phyloP scores from a whole-genome alignment of 2,888 invertebrate genomes.

The Drosophila picticornis region DNA sequence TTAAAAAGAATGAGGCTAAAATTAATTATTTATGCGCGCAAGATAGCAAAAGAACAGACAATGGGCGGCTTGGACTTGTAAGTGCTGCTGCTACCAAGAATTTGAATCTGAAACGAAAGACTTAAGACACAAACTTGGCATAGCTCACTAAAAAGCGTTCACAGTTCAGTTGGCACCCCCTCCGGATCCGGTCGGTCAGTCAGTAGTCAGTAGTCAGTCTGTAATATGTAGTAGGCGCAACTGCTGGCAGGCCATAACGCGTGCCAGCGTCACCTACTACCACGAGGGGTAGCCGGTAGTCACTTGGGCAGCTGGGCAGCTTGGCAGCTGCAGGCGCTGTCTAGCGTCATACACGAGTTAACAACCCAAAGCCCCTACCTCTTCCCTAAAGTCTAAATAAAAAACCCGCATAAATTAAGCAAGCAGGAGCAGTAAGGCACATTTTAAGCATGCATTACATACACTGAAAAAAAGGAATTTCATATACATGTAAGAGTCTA shows the following conservation, averaged over 20 bases:
- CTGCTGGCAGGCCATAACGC: conserved; percentile 52
- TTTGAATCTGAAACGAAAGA: conserved; percentile 46
- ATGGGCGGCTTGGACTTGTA: conserved; percentile 45
- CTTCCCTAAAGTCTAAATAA: neutral
- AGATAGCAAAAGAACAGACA: conserved; percentile 49
- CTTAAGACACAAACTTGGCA: conserved; percentile 62
- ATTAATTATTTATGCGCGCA: conserved; percentile 75
- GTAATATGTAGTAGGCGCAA: conserved; percentile 12
- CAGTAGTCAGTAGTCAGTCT: conserved; percentile 8
- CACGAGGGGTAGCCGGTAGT: conserved; percentile 23
- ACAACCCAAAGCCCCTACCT: conserved; percentile 42
- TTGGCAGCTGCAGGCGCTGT: conserved; percentile 75
- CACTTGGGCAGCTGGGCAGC: conserved; percentile 33
- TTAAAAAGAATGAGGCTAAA: conserved; percentile 61
- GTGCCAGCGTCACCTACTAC: conserved; percentile 67
- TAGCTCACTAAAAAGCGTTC: conserved; percentile 46
- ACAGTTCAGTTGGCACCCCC: conserved; percentile 72
- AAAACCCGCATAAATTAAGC: conserved; percentile 55
- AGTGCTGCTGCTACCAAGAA: conserved; percentile 39
- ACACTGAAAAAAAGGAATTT: conserved; percentile 30
- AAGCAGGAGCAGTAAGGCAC: conserved; percentile 65
- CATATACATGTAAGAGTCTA: neutral
- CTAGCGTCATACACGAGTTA: conserved; percentile 75
- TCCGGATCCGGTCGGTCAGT: conserved; percentile 17
- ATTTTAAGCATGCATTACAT: conserved; percentile 23